Evolutionary conservation across 2,888 invertebrate species (phyloP).

Genomic region (Metopia argyrocephala): DNA sequence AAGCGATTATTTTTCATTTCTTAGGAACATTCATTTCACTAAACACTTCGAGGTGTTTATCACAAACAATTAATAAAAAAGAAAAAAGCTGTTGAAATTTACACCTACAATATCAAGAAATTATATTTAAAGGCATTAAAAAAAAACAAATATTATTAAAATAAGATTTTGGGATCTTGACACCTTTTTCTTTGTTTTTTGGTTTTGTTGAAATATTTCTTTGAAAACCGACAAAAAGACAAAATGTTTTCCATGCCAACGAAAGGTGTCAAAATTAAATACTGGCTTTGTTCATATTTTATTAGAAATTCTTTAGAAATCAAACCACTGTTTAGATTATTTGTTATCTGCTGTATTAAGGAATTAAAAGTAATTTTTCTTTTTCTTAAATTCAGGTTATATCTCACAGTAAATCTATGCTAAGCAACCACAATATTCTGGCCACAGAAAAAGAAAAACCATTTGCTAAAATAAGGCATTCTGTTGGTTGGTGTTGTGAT

Average conservation of each 20-base stretch:
- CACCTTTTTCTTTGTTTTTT: constrained; percentile 27
- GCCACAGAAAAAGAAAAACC: too few species aligned
- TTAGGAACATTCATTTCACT: constrained; percentile 20
- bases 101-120: constrained; percentile 49
- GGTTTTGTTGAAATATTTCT: neutral
- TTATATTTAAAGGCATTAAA: too few species aligned
- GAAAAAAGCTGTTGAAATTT: constrained; percentile 49
- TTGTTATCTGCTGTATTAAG: neutral
- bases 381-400: too few species aligned
- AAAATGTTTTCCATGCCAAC: neutral
- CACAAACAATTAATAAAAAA: constrained; percentile 19
- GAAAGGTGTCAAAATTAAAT: constrained; percentile 58
- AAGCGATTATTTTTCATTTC: neutral
- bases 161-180: constrained; percentile 41
- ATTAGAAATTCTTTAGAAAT: constrained; percentile 31
- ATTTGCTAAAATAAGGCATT: too few species aligned
- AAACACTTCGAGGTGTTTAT: constrained; percentile 44
- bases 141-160: constrained; percentile 27
- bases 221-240: neutral
- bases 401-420: too few species aligned
- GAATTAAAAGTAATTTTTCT: neutral
- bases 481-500: too few species aligned
- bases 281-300: constrained; percentile 55
- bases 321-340: neutral
- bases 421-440: too few species aligned